These are phyloP conservation scores for Chaenocephalus aceratus DNA, from an alignment of 2,113 vertebrate genomes.

Conservation along the genomic window DNA sequence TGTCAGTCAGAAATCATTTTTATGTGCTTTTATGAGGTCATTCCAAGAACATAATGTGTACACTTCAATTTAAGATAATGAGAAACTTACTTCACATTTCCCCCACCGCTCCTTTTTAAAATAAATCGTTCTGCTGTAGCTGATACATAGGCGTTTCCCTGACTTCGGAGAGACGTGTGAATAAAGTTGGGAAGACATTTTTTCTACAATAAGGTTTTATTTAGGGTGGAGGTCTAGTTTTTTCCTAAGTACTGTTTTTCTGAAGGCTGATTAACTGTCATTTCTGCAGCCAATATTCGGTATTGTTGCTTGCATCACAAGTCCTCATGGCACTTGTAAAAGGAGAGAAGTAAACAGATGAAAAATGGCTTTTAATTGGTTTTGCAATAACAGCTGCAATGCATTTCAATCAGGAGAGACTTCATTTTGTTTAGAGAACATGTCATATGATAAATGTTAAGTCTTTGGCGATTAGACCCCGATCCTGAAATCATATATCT, in stretches of 20 bases:
- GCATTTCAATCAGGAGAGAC: no score
- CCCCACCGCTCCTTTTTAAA: background rate
- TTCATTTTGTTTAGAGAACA: no score
- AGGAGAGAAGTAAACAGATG: conserved; percentile 13
- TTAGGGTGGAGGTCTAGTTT: background rate
- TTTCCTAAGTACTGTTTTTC: background rate
- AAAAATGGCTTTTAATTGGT: conserved; percentile 44
- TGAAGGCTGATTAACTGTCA: background rate
- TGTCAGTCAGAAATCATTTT: background rate
- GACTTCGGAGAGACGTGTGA: background rate
- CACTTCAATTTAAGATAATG: background rate
- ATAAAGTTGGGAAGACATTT: background rate
- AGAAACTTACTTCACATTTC: background rate
- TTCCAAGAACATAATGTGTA: background rate
- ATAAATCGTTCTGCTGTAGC: background rate
- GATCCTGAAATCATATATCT: no score
- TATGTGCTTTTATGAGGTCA: conserved; percentile 6
- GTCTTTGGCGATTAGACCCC: no score
- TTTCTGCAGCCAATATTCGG: conserved; percentile 3
- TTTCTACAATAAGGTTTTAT: background rate
- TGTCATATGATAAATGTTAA: no score
- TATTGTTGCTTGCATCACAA: conserved; percentile 20
- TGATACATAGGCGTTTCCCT: background rate
- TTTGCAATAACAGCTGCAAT: conserved; percentile 59
- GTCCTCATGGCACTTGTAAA: conserved; percentile 18